Percentiles rank a stretch among this genome's conserved stretches.
These are phyloP conservation scores for Carassius carassius DNA, from an alignment of 2,113 vertebrate species.

Conservation along the genomic window DNA sequence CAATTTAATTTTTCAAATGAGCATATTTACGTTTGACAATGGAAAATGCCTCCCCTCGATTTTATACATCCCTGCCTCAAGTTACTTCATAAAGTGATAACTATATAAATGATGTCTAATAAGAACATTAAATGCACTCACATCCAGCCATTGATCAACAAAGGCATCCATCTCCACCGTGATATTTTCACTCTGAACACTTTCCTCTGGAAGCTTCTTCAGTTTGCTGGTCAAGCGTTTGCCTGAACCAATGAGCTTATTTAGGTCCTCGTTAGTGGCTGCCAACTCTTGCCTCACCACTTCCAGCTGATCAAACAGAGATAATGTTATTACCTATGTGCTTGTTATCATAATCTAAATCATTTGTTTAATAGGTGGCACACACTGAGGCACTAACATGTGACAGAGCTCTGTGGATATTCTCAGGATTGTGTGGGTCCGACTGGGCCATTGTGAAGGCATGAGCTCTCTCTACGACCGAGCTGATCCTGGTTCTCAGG, in stretches of 20 bases:
- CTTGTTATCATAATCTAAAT: neutral
- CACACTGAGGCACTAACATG: conserved; percentile 74
- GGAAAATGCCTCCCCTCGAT: neutral
- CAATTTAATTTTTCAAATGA: neutral
- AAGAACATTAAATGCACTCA: too few relatives aligned
- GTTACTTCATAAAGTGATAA: too few relatives aligned
- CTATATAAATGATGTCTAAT: too few relatives aligned
- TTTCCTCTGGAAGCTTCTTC: conserved; percentile 79
- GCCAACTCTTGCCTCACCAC: conserved; percentile 79
- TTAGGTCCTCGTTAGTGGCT: conserved; percentile 85
- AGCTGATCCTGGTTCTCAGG: conserved; percentile 76
- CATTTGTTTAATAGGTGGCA: neutral
- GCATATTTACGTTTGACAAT: neutral
- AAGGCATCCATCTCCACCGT: conserved; percentile 81
- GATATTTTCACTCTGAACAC: conserved; percentile 65
- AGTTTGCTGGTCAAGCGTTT: conserved; percentile 85
- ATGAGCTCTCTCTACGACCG: conserved; percentile 80
- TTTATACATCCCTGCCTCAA: conserved; percentile 13
- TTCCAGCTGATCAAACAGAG: conserved; percentile 82
- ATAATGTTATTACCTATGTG: conserved; percentile 1
- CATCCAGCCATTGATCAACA: conserved; percentile 91
- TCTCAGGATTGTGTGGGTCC: conserved; percentile 82
- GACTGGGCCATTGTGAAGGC: conserved; percentile 76
- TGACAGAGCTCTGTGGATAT: conserved; percentile 80
- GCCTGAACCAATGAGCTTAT: conserved; percentile 85